Conservation (phyloP, 2,888 invertebrate genomes). For the Girardia tigrina region DNA sequence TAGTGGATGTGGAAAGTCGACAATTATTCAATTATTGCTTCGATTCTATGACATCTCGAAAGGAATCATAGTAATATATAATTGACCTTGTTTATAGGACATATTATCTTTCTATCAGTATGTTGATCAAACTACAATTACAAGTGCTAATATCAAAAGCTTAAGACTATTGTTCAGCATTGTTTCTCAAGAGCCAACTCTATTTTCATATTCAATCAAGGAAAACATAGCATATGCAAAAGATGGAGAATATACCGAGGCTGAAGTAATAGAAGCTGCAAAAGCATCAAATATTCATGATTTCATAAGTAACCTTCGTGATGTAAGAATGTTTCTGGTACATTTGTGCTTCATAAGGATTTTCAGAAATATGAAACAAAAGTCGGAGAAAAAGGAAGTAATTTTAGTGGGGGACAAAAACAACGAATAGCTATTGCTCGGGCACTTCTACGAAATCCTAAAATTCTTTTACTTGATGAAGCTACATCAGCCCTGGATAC, state of each 20-base stretch:
- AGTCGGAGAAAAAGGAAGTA: constrained; percentile 49
- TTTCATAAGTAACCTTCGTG: constrained; percentile 43
- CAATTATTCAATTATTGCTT: constrained; percentile 68
- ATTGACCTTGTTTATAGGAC: no score
- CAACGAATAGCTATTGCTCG: constrained; percentile 61
- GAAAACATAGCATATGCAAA: constrained; percentile 51
- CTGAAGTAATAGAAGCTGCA: constrained; percentile 41
- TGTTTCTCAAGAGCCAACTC: constrained; percentile 53
- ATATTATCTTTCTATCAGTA: neutral
- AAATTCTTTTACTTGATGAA: constrained; percentile 54
- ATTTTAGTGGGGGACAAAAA: constrained; percentile 52
- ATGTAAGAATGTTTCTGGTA: constrained; percentile 37
- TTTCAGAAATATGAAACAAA: constrained; percentile 42
- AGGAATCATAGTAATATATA: neutral
- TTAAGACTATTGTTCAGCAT: neutral
- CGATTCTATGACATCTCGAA: constrained; percentile 59
- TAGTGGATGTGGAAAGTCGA: constrained; percentile 78
- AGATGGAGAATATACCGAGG: constrained; percentile 38
- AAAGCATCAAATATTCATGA: constrained; percentile 44
- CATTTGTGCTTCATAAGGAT: neutral
- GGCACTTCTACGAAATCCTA: constrained; percentile 59
- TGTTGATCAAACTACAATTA: neutral
- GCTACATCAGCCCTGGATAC: constrained; percentile 51
- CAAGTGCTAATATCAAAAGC: neutral
- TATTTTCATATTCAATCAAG: constrained; percentile 52